Evolutionary conservation across 2,888 invertebrate species (phyloP).

Genomic region (Rhynchonema sp.): DNA sequence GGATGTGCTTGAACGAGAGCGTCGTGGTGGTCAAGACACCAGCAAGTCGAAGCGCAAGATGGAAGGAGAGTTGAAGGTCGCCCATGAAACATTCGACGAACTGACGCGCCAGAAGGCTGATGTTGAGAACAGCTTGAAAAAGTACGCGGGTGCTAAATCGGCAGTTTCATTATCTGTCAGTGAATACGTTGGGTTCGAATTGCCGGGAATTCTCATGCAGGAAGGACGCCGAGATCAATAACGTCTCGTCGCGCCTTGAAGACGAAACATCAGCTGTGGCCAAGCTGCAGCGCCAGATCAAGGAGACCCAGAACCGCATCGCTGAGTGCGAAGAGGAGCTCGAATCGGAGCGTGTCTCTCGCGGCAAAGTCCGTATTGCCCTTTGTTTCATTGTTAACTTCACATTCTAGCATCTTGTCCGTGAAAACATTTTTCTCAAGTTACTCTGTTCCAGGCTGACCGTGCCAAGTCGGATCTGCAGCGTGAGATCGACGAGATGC

Average conservation of each 20-base stretch:
- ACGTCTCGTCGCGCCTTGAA: slow-evolving; percentile 75
- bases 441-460: slow-evolving; percentile 46
- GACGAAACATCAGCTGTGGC: slow-evolving; percentile 94
- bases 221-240: slow-evolving; percentile 71
- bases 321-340: slow-evolving; percentile 98
- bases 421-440: not conserved
- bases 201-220: too few species aligned
- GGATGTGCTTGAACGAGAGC: slow-evolving; percentile 91
- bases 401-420: not conserved
- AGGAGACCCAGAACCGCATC: slow-evolving; percentile 84
- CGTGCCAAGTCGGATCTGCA: slow-evolving; percentile 91
- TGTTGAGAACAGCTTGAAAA: slow-evolving; percentile 20
- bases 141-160: too few species aligned
- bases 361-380: slow-evolving; percentile 41
- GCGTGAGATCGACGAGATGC: slow-evolving; percentile 85
- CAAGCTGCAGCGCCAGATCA: slow-evolving; percentile 95
- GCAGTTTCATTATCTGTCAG: too few species aligned
- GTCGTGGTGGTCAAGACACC: slow-evolving; percentile 60
- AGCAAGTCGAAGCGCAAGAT: slow-evolving; percentile 13
- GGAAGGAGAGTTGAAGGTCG: slow-evolving; percentile 27
- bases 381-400: not conserved
- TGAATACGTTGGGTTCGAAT: too few species aligned
- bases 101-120: slow-evolving; percentile 20
- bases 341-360: slow-evolving; percentile 54
- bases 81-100: slow-evolving; percentile 26